Percentiles rank a stretch among this genome's conserved stretches.
Evolutionary conservation across 2,113 vertebrate species (phyloP).

Genomic region (Syngnathus floridae): DNA sequence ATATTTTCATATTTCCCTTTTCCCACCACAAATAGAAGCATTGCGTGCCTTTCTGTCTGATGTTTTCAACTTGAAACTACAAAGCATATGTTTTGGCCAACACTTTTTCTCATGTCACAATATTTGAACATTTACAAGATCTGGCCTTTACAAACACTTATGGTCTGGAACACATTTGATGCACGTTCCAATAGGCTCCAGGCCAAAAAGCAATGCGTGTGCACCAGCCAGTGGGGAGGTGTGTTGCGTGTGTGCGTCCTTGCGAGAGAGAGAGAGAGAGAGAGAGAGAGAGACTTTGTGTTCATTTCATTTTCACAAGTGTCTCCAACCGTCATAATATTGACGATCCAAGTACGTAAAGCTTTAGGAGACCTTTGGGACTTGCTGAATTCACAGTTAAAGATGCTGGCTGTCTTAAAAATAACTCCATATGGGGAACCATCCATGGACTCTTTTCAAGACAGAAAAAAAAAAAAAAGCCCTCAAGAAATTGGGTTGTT

Average conservation of each 20-base stretch:
- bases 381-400: background rate
- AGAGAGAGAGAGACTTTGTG: background rate
- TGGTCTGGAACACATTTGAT: conserved; percentile 15
- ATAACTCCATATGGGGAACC: too few species aligned
- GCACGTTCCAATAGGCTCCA: conserved; percentile 13
- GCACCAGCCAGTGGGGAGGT: background rate
- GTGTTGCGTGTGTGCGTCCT: background rate
- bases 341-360: background rate
- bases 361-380: background rate
- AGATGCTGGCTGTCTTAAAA: too few species aligned
- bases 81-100: conserved; percentile 31
- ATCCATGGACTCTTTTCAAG: too few species aligned
- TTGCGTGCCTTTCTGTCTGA: conserved; percentile 1
- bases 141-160: conserved; percentile 13
- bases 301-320: background rate
- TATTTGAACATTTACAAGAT: conserved; percentile 33
- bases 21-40: conserved; percentile 26
- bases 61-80: conserved; percentile 12
- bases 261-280: background rate
- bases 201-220: conserved; percentile 4
- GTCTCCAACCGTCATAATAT: background rate
- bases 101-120: conserved; percentile 38
- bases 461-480: too few species aligned
- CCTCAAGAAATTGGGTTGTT: too few species aligned
- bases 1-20: conserved; percentile 30